Percentiles rank a stretch among this genome's conserved stretches.
phyloP scores from a whole-genome alignment of 1,140 invertebrate genomes.

The Zaprionus ornatus region DNA sequence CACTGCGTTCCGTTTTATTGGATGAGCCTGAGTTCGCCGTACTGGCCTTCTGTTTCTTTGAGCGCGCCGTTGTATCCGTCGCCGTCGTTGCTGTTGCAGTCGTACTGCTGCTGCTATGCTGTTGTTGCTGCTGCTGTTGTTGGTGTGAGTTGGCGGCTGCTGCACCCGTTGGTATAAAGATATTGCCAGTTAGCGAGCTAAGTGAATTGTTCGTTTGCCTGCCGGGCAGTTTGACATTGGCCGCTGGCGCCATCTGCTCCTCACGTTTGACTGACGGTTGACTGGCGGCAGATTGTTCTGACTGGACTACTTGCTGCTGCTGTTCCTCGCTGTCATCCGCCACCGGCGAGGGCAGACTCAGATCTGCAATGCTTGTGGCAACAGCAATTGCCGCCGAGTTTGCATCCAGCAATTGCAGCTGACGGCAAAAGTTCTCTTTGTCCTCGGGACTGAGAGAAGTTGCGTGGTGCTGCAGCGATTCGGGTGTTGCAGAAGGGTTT shows the following conservation, averaged over 20 bases:
- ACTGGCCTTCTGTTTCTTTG: constrained; percentile 61
- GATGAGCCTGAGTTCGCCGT: constrained; percentile 37
- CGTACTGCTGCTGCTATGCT: constrained; percentile 4
- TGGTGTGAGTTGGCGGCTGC: constrained; percentile 24
- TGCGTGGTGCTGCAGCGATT: constrained; percentile 37
- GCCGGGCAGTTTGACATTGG: constrained; percentile 86
- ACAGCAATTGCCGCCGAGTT: constrained; percentile 75
- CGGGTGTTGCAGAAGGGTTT: constrained; percentile 14
- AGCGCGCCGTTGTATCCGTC: constrained; percentile 41
- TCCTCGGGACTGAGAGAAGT: constrained; percentile 77
- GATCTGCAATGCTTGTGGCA: constrained; percentile 70
- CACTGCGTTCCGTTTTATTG: constrained; percentile 48
- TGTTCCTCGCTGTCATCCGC: constrained; percentile 59
- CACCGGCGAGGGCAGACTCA: constrained; percentile 67
- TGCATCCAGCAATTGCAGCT: constrained; percentile 65
- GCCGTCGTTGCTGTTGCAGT: constrained; percentile 12
- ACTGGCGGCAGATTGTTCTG: constrained; percentile 16
- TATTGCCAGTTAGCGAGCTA: constrained; percentile 91
- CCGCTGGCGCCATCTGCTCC: constrained; percentile 79
- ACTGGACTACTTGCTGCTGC: constrained; percentile 7
- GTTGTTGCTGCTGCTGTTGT: constrained; percentile 41
- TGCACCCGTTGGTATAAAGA: constrained; percentile 87
- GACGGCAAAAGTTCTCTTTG: constrained; percentile 80
- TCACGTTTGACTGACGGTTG: constrained; percentile 36
- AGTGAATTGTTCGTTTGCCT: constrained; percentile 94